A percentile compares a stretch with the other conserved stretches of the same genome.
These are phyloP conservation scores for Microctenopoma stevenorrisi DNA, from an alignment of 2,797 vertebrate species.

Conservation along the genomic window DNA sequence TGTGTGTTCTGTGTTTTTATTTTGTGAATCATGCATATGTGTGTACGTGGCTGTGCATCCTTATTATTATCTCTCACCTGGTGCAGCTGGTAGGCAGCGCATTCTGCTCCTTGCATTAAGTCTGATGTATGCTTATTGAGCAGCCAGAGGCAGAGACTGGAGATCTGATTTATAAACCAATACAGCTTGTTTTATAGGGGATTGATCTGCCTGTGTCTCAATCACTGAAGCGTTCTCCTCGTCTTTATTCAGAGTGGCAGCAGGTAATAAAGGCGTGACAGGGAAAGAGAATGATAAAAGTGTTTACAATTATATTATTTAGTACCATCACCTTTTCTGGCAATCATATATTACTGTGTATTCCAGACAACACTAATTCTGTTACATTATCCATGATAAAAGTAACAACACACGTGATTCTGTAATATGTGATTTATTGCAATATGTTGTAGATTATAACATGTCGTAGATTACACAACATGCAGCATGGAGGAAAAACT, in stretches of 20 bases:
- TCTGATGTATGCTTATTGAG: constrained; percentile 77
- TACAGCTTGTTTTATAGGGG: constrained; percentile 70
- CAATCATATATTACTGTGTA: constrained; percentile 34
- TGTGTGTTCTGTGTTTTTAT: background rate
- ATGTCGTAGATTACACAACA: no score
- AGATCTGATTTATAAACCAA: constrained; percentile 76
- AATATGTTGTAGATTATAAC: no score
- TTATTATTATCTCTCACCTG: constrained; percentile 64
- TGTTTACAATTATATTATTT: constrained; percentile 55
- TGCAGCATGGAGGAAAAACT: no score
- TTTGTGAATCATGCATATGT: background rate
- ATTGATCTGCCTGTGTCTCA: constrained; percentile 72
- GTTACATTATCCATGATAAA: background rate
- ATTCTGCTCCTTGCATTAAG: constrained; percentile 67
- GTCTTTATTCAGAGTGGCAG: constrained; percentile 72
- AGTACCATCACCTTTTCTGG: constrained; percentile 44
- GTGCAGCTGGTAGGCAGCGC: constrained; percentile 64
- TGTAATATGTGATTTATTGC: no score
- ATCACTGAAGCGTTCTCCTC: constrained; percentile 57
- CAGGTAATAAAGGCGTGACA: constrained; percentile 58
- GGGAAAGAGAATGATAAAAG: constrained; percentile 53
- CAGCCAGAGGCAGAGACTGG: constrained; percentile 58
- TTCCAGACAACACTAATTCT: background rate
- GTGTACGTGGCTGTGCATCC: constrained; percentile 5
- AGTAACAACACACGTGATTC: background rate